Percentiles rank a stretch among this genome's conserved stretches.
Evolutionary conservation across 2,113 vertebrate species (phyloP).

Genomic region (Pedionomus torquatus): DNA sequence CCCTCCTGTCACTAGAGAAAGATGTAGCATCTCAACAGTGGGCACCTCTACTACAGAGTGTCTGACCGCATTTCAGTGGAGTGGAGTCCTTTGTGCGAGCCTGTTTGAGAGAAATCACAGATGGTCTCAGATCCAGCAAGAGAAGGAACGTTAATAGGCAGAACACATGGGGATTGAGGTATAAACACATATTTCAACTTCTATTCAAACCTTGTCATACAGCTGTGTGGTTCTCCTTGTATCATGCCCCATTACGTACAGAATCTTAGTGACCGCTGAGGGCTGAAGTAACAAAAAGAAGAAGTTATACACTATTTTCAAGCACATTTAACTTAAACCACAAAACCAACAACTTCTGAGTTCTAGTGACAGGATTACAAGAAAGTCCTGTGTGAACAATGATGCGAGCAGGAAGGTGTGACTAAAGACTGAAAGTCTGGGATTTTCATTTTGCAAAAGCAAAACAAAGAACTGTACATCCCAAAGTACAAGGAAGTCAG

Average conservation of each 20-base stretch:
- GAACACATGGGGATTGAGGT: neutral
- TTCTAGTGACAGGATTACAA: neutral
- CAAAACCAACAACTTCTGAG: neutral
- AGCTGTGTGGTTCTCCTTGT: neutral
- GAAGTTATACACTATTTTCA: neutral
- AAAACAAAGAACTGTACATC: neutral
- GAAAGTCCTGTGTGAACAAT: neutral
- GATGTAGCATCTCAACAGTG: neutral
- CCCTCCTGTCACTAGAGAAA: neutral
- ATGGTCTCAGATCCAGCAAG: neutral
- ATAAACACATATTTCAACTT: neutral
- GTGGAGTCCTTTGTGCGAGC: neutral
- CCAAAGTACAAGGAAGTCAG: neutral
- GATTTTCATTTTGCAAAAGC: constrained; percentile 12
- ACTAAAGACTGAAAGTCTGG: constrained; percentile 8
- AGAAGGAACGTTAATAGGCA: neutral
- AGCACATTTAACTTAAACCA: neutral
- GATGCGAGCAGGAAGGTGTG: neutral
- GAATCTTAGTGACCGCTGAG: neutral
- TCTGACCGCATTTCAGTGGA: neutral
- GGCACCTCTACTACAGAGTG: neutral
- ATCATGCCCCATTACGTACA: neutral
- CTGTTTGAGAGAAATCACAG: neutral
- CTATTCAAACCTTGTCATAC: neutral
- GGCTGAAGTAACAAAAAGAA: neutral